Evolutionary conservation across 2,888 invertebrate genomes (phyloP).

Genomic region (Teinopalpus imperialis): DNA sequence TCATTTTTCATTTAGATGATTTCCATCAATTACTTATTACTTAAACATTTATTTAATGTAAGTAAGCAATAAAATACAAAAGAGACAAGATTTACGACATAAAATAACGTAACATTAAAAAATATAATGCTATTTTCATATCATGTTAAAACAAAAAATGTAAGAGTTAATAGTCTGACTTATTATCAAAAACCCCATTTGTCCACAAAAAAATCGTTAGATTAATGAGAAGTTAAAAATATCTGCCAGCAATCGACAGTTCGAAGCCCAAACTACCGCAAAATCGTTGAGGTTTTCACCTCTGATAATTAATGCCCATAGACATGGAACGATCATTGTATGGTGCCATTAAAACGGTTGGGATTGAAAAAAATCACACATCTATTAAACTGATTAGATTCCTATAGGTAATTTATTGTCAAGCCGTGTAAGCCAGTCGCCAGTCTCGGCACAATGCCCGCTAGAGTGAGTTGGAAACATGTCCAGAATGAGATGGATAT

Average conservation of each 20-base stretch:
- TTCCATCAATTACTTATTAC: too few species aligned
- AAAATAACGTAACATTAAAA: too few species aligned
- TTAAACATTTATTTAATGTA: too few species aligned
- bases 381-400: constrained; percentile 81
- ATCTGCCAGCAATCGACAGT: constrained; percentile 1
- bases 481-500: constrained; percentile 62
- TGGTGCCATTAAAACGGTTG: constrained; percentile 47
- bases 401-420: constrained; percentile 80
- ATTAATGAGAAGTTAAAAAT: constrained; percentile 15
- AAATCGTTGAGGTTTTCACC: constrained; percentile 23
- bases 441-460: constrained; percentile 76
- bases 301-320: constrained; percentile 33
- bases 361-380: constrained; percentile 69
- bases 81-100: too few species aligned
- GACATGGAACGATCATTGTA: constrained; percentile 33
- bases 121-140: too few species aligned
- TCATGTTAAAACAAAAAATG: too few species aligned
- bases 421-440: constrained; percentile 49
- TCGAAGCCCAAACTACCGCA: constrained; percentile 17
- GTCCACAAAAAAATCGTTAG: background rate
- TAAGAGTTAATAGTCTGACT: background rate
- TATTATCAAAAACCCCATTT: constrained; percentile 12
- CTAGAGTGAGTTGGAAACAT: constrained; percentile 56
- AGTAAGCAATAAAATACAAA: too few species aligned
- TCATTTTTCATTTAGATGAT: too few species aligned